A percentile compares a stretch with the other conserved stretches of the same genome.
Conservation (phyloP, 92 coral and sea anemone genomes). For the Heteractis magnifica region DNA sequence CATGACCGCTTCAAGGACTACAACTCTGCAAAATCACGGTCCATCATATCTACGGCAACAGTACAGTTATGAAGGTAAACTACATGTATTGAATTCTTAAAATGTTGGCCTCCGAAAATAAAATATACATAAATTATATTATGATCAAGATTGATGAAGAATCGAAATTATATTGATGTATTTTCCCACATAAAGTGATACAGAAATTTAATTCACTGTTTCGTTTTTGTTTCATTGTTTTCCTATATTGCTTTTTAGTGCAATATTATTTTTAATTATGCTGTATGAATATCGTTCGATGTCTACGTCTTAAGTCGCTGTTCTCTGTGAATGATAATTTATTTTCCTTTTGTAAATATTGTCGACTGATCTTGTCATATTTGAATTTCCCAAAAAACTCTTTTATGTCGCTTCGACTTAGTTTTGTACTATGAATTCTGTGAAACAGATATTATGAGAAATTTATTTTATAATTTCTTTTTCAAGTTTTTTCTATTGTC, state of each 20-base stretch:
- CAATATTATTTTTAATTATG: no score
- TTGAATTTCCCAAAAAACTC: neutral
- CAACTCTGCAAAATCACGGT: neutral
- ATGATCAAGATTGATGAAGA: neutral
- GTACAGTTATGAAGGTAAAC: neutral
- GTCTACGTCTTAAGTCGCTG: neutral
- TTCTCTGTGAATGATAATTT: neutral
- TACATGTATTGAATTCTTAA: neutral
- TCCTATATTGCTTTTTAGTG: neutral
- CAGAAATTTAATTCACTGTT: neutral
- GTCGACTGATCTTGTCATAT: neutral
- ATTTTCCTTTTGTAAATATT: conserved; percentile 3
- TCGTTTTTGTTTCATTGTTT: neutral
- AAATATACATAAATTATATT: neutral
- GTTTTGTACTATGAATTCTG: no score
- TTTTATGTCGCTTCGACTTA: neutral
- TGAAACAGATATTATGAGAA: no score
- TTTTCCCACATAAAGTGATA: neutral
- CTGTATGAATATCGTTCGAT: neutral
- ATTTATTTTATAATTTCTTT: no score
- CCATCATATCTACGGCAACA: neutral
- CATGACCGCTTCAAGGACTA: neutral
- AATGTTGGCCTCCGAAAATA: neutral
- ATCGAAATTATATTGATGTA: neutral
- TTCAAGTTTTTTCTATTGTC: no score